Conservation (phyloP, 2,113 vertebrate genomes). For the Phoxinus phoxinus region DNA sequence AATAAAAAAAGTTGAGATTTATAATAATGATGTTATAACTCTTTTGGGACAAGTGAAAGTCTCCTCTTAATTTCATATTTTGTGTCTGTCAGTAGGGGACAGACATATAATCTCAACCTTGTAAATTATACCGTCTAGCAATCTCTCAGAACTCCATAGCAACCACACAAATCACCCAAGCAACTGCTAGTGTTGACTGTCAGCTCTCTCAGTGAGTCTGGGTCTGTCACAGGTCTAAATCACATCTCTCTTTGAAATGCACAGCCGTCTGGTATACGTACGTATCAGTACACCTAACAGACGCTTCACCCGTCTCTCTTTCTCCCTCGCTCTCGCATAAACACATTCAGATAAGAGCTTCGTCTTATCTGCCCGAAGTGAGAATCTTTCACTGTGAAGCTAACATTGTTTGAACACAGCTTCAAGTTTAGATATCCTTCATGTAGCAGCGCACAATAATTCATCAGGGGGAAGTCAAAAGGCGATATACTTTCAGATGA, state of each 20-base stretch:
- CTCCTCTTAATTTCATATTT: not conserved
- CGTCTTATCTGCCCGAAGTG: constrained; percentile 19
- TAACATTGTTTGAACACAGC: constrained; percentile 32
- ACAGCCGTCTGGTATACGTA: not conserved
- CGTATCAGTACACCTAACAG: not conserved
- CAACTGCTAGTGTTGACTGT: not conserved
- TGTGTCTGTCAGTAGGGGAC: not conserved
- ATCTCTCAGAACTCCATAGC: not conserved
- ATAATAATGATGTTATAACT: not conserved
- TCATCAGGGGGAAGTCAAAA: constrained; percentile 28
- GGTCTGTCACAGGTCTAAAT: not conserved
- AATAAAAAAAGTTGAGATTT: not conserved
- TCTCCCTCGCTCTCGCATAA: not conserved
- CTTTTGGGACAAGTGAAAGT: not conserved
- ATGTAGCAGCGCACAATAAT: constrained; percentile 4
- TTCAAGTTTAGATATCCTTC: constrained; percentile 34
- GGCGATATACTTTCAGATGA: constrained; percentile 53
- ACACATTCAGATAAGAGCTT: constrained; percentile 18
- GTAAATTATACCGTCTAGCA: not conserved
- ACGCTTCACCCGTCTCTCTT: constrained; percentile 6
- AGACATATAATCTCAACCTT: not conserved
- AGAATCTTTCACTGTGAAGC: constrained; percentile 32
- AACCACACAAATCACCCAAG: not conserved
- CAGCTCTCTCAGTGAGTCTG: not conserved
- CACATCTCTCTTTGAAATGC: not conserved